Percentiles rank a stretch among this genome's conserved stretches.
Conservation (phyloP, 1,140 invertebrate genomes). For the Antheraea pernyi region DNA sequence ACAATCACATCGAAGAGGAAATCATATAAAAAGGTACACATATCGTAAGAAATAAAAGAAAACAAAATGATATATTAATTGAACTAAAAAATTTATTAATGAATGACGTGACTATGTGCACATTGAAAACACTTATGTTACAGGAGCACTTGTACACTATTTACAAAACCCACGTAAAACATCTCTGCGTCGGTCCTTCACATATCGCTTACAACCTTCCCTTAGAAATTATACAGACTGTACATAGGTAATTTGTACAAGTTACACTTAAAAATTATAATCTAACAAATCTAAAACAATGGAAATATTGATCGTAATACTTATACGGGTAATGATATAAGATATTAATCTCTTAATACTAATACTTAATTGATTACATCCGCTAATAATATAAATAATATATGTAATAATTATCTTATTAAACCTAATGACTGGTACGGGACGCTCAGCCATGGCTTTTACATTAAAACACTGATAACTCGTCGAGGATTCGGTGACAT, state of each 20-base stretch:
- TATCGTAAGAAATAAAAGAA: constrained; percentile 12
- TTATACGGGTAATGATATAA: constrained; percentile 74
- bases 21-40: not conserved
- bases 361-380: constrained; percentile 55
- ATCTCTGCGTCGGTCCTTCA: constrained; percentile 29
- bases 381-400: constrained; percentile 57
- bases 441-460: constrained; percentile 61
- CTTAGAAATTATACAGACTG: constrained; percentile 58
- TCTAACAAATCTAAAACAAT: constrained; percentile 70
- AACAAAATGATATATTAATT: constrained; percentile 56
- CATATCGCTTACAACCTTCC: constrained; percentile 43
- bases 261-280: constrained; percentile 57
- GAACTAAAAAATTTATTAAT: constrained; percentile 78
- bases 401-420: constrained; percentile 51
- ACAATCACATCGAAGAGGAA: not conserved
- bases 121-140: constrained; percentile 76
- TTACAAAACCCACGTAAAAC: constrained; percentile 64
- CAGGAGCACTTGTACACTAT: constrained; percentile 71
- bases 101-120: constrained; percentile 79
- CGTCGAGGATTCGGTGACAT: not conserved
- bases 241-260: constrained; percentile 77
- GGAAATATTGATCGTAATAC: constrained; percentile 76
- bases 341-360: constrained; percentile 69
- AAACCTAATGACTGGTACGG: constrained; percentile 70
- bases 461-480: constrained; percentile 36